Percentiles rank a stretch among this genome's conserved stretches.
Conservation (phyloP, 2,797 vertebrate species). For the Chelon labrosus region DNA sequence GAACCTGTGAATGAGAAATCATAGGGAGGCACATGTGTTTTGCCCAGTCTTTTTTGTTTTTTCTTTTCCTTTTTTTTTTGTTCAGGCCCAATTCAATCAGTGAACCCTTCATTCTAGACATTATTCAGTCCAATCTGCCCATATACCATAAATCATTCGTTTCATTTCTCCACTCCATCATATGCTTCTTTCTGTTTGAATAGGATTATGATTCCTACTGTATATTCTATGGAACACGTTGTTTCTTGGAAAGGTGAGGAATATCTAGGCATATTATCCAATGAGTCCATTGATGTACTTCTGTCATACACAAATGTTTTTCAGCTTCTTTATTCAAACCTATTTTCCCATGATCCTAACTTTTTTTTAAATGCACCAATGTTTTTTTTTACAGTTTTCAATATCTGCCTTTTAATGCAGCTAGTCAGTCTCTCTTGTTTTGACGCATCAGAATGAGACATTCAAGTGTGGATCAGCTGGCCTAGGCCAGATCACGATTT, state of each 20-base stretch:
- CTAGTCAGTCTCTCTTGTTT: too few relatives aligned
- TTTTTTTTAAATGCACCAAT: too few relatives aligned
- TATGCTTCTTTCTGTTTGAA: background rate
- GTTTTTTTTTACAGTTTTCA: too few relatives aligned
- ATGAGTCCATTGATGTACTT: too few relatives aligned
- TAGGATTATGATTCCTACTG: background rate
- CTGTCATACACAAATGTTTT: background rate
- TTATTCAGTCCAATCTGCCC: conserved; percentile 18
- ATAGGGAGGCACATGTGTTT: conserved; percentile 19
- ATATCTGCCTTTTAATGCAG: too few relatives aligned
- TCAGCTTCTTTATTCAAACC: background rate
- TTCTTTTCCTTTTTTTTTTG: background rate
- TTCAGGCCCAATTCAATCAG: conserved; percentile 24
- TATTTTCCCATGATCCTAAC: too few relatives aligned
- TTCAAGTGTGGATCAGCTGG: too few relatives aligned
- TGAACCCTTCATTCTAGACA: background rate
- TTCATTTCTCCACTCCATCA: background rate
- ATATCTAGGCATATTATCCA: background rate
- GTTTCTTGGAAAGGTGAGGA: background rate
- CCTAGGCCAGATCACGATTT: too few relatives aligned
- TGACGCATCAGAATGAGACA: too few relatives aligned
- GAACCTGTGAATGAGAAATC: conserved; percentile 60
- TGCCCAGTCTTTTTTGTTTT: conserved; percentile 2
- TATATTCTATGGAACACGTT: background rate
- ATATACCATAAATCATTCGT: background rate